Evolutionary conservation across 1,140 invertebrate species (phyloP).

Genomic region (Drosophila yakuba): DNA sequence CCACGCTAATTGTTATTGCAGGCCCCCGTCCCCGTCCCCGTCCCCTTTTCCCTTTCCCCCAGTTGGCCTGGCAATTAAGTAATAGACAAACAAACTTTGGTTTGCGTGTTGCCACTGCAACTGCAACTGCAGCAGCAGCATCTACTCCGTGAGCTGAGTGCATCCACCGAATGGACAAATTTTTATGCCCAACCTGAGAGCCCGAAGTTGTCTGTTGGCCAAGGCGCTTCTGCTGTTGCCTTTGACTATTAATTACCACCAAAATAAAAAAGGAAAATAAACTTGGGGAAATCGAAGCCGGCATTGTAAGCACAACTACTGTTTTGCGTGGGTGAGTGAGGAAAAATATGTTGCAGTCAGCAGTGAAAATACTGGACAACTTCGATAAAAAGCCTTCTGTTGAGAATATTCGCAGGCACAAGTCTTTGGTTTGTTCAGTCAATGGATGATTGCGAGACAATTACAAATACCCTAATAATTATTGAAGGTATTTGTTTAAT

Average conservation of each 20-base stretch:
- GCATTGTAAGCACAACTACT: slow-evolving; percentile 21
- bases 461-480: too few species aligned
- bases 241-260: slow-evolving; percentile 74
- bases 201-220: slow-evolving; percentile 35
- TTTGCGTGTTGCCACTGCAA: slow-evolving; percentile 60
- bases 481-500: too few species aligned
- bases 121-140: slow-evolving; percentile 12
- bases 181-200: slow-evolving; percentile 66
- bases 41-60: slow-evolving; percentile 23
- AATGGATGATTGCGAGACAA: too few species aligned
- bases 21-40: slow-evolving; percentile 20
- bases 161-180: slow-evolving; percentile 66
- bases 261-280: slow-evolving; percentile 21
- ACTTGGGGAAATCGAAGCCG: slow-evolving; percentile 34
- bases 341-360: slow-evolving; percentile 22
- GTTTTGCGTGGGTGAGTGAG: slow-evolving; percentile 60
- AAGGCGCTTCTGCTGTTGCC: slow-evolving; percentile 52
- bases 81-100: slow-evolving; percentile 68
- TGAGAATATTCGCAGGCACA: too few species aligned
- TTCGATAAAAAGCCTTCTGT: background rate
- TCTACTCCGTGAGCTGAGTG: slow-evolving; percentile 12
- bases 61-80: slow-evolving; percentile 71
- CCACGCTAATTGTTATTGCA: slow-evolving; percentile 81
- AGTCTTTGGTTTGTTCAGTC: too few species aligned
- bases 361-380: slow-evolving; percentile 20